Conservation (phyloP, 2,797 vertebrate species). For the Novumbra hubbsi region DNA sequence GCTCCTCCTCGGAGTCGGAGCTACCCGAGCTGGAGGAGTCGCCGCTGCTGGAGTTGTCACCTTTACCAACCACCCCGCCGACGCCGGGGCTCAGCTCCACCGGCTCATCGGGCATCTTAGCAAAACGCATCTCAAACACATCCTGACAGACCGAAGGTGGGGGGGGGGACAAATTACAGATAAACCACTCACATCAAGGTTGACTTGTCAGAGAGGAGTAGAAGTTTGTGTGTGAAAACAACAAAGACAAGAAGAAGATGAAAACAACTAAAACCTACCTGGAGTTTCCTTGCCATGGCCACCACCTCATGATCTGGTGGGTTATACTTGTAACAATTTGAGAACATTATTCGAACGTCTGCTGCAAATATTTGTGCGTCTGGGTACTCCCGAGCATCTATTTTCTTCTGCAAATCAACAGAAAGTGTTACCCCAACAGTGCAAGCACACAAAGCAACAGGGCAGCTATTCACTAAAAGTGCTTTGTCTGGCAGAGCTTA, state of each 20-base stretch:
- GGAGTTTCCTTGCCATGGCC: conserved; percentile 87
- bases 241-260: no score
- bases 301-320: conserved; percentile 88
- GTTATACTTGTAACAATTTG: conserved; percentile 98
- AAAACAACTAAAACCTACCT: conserved; percentile 70
- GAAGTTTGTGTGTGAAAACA: no score
- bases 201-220: no score
- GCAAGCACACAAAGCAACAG: neutral
- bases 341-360: conserved; percentile 95
- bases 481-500: conserved; percentile 44
- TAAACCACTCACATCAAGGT: neutral
- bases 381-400: conserved; percentile 88
- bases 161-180: neutral
- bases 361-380: conserved; percentile 88
- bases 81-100: conserved; percentile 55
- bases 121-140: conserved; percentile 93
- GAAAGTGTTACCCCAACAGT: neutral
- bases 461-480: no score
- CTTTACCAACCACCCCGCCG: conserved; percentile 71
- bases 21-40: conserved; percentile 78
- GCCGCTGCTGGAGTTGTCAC: conserved; percentile 77
- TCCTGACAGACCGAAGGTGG: conserved; percentile 67
- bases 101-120: conserved; percentile 90
- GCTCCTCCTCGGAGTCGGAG: conserved; percentile 82
- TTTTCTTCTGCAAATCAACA: conserved; percentile 83